These are phyloP conservation scores for Standfussiana lucernea DNA, from an alignment of 2,888 invertebrate species.

Conservation along the genomic window DNA sequence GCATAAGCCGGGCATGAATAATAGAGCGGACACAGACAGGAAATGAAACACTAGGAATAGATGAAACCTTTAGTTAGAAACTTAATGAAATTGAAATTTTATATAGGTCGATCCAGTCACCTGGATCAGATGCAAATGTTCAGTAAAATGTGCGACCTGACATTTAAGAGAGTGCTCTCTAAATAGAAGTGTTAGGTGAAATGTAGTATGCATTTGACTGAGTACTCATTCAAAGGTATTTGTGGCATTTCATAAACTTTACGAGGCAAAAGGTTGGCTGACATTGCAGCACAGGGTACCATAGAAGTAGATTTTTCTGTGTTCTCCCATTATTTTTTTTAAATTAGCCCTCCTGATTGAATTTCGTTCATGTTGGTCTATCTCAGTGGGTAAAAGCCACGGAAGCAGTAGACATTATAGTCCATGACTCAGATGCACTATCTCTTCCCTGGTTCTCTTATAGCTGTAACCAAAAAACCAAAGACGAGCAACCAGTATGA, in stretches of 20 bases:
- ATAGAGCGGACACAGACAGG: constrained; percentile 70
- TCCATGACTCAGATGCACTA: neutral
- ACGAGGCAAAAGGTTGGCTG: neutral
- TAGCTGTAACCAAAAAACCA: neutral
- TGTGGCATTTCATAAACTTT: neutral
- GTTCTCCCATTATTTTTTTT: neutral
- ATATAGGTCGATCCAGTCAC: constrained; percentile 40
- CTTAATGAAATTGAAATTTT: constrained; percentile 52
- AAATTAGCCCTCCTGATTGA: neutral
- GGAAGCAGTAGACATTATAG: neutral
- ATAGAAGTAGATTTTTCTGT: neutral
- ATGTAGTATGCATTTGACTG: neutral
- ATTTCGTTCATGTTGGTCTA: neutral
- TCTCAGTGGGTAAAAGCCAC: neutral
- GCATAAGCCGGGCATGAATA: constrained; percentile 74
- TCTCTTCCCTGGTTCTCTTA: neutral
- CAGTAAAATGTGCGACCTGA: constrained; percentile 2
- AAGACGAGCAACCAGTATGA: neutral
- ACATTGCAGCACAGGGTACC: neutral
- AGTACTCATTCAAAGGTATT: neutral
- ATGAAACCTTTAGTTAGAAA: constrained; percentile 50
- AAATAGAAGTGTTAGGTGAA: constrained; percentile 13
- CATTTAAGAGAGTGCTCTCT: constrained; percentile 23
- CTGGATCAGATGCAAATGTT: constrained; percentile 31
- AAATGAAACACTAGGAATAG: constrained; percentile 75